Percentiles rank a stretch among this genome's conserved stretches.
Conservation (phyloP, 2,888 invertebrate genomes). For the Rutpela maculata region DNA sequence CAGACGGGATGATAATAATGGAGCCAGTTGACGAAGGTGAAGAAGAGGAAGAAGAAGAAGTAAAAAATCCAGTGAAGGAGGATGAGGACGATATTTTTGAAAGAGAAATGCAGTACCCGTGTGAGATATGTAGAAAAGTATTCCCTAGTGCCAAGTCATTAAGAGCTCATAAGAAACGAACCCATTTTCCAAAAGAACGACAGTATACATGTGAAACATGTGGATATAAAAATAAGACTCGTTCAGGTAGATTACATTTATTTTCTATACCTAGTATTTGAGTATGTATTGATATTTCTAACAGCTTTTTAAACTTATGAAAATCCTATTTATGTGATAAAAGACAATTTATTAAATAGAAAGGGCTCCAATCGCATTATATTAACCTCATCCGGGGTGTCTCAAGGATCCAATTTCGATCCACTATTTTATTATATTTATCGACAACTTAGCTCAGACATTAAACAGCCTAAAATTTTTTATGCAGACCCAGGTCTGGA, state of each 20-base stretch:
- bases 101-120: slow-evolving; percentile 48
- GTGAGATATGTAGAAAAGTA: slow-evolving; percentile 51
- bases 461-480: too few relatives aligned
- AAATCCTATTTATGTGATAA: too few relatives aligned
- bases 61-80: background rate
- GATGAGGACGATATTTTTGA: slow-evolving; percentile 49
- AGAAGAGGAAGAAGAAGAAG: background rate
- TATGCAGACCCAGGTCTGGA: too few relatives aligned
- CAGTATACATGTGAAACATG: slow-evolving; percentile 61
- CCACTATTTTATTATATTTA: too few relatives aligned
- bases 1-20: slow-evolving; percentile 20
- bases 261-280: too few relatives aligned
- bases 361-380: too few relatives aligned
- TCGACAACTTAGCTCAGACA: too few relatives aligned
- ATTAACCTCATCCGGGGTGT: too few relatives aligned
- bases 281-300: too few relatives aligned
- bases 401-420: too few relatives aligned
- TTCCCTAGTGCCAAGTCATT: slow-evolving; percentile 44
- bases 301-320: too few relatives aligned
- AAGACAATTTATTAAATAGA: too few relatives aligned
- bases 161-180: slow-evolving; percentile 49
- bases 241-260: slow-evolving; percentile 46
- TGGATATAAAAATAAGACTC: slow-evolving; percentile 56
- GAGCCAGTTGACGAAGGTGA: background rate
- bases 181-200: slow-evolving; percentile 46